phyloP scores from a whole-genome alignment of 2,797 vertebrate species.

The Oophaga sylvatica region DNA sequence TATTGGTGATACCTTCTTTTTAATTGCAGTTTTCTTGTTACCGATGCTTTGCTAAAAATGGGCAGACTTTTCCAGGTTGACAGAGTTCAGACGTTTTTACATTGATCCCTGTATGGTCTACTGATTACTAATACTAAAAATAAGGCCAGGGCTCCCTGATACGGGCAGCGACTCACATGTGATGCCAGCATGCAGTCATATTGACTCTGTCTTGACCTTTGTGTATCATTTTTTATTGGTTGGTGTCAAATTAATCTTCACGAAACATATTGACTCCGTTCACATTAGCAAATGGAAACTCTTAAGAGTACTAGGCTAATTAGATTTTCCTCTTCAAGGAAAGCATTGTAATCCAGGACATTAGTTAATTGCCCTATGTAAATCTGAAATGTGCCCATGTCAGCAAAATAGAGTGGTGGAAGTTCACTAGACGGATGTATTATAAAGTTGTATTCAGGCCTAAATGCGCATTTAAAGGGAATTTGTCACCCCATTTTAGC shows the following conservation, averaged over 20 bases:
- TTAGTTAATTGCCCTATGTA: slow-evolving; percentile 31
- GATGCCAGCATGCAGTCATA: not conserved
- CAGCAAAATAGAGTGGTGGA: not conserved
- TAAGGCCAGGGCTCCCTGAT: not conserved
- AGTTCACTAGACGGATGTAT: not conserved
- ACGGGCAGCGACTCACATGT: not conserved
- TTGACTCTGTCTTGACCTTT: not conserved
- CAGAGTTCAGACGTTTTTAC: not conserved
- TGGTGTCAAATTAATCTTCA: slow-evolving; percentile 8
- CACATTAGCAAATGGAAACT: slow-evolving; percentile 19
- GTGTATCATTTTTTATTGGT: not conserved
- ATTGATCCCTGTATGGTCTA: not conserved
- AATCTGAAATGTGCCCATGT: not conserved
- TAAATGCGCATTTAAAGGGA: not conserved
- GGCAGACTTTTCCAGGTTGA: too few species aligned
- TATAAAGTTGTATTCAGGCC: not conserved
- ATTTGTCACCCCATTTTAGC: too few species aligned
- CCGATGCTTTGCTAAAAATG: not conserved
- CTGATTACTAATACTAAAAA: not conserved
- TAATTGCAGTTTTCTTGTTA: not conserved
- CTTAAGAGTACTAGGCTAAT: not conserved
- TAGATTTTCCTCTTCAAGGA: slow-evolving; percentile 7
- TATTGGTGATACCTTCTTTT: too few species aligned
- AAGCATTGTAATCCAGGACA: slow-evolving; percentile 29
- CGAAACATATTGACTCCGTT: not conserved